Conservation (phyloP, 2,797 vertebrate genomes). For the Ceyx erithaca region DNA sequence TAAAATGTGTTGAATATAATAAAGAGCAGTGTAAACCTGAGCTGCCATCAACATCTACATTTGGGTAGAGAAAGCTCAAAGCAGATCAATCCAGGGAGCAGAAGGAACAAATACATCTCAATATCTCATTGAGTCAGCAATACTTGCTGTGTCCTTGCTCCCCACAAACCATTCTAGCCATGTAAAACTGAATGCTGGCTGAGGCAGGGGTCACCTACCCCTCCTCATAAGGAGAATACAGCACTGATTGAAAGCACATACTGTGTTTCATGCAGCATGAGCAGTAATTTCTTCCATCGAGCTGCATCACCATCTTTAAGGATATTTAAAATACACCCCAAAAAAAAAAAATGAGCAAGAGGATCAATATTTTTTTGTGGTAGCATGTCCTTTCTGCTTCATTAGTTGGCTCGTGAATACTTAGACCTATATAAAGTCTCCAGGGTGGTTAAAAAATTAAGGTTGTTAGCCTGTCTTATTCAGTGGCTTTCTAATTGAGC, state of each 20-base stretch:
- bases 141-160: background rate
- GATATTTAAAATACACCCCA: background rate
- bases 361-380: background rate
- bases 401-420: background rate
- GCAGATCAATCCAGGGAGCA: background rate
- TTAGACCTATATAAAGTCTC: background rate
- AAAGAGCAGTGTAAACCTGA: background rate
- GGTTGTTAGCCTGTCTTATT: background rate
- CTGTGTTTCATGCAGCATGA: background rate
- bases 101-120: background rate
- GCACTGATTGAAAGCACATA: background rate
- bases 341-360: background rate
- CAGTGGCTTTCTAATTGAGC: background rate
- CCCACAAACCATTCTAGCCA: background rate
- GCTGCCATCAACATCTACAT: too few species aligned
- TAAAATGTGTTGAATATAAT: background rate
- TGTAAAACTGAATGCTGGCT: background rate
- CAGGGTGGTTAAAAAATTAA: background rate
- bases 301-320: background rate
- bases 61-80: background rate
- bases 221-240: background rate
- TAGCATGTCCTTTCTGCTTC: background rate
- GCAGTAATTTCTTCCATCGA: background rate
- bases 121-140: background rate
- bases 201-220: background rate